A percentile compares a stretch with the other conserved stretches of the same genome.
Conservation (phyloP, 1,140 invertebrate species). For the Diplogasteroides magnus region DNA sequence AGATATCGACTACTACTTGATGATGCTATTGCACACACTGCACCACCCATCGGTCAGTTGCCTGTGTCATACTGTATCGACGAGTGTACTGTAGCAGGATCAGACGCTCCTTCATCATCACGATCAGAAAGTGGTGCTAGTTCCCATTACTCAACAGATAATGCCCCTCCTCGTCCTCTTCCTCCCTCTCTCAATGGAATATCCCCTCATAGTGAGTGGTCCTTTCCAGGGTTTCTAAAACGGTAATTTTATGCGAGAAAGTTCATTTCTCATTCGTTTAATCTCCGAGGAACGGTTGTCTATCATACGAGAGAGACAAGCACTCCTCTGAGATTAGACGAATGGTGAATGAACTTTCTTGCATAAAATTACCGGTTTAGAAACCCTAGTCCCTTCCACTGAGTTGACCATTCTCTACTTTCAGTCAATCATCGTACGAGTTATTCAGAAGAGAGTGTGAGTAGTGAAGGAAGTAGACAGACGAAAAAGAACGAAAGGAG, state of each 20-base stretch:
- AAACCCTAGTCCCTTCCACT: too few relatives aligned
- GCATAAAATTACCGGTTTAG: too few relatives aligned
- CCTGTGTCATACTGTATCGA: too few relatives aligned
- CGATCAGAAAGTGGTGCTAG: conserved; percentile 55
- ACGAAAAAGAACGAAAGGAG: not conserved
- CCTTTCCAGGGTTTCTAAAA: not conserved
- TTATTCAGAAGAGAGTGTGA: conserved; percentile 8
- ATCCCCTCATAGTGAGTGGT: not conserved
- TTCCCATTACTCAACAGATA: conserved; percentile 40
- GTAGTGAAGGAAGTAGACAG: not conserved
- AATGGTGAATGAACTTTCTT: too few relatives aligned
- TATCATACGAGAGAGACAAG: too few relatives aligned
- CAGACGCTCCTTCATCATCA: conserved; percentile 32
- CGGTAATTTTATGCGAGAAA: too few relatives aligned
- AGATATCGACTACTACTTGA: conserved; percentile 57
- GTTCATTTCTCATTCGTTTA: too few relatives aligned
- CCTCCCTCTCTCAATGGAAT: not conserved
- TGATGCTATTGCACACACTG: not conserved
- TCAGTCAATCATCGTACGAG: conserved; percentile 11
- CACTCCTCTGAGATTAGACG: too few relatives aligned
- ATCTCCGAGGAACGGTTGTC: too few relatives aligned
- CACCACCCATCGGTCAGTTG: conserved; percentile 12
- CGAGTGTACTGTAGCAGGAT: not conserved
- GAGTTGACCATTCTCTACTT: not conserved
- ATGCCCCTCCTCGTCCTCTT: conserved; percentile 9